These are phyloP conservation scores for Copsychus sechellarum DNA, from an alignment of 2,113 vertebrate species.

Conservation along the genomic window DNA sequence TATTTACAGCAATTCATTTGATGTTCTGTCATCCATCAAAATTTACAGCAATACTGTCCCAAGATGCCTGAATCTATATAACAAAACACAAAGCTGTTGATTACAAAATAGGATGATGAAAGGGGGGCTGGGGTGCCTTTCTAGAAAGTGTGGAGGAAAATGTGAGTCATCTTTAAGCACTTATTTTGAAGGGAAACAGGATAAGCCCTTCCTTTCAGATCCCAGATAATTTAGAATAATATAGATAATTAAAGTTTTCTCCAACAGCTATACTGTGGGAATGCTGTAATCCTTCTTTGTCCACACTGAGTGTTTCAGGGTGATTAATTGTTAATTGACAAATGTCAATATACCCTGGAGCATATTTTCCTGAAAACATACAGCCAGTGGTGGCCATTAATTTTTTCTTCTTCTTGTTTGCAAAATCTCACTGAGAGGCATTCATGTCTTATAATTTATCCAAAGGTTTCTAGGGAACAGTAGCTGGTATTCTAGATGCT, in stretches of 20 bases:
- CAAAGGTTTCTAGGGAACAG: neutral
- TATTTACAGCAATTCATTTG: conserved; percentile 68
- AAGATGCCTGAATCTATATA: conserved; percentile 28
- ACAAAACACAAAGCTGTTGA: conserved; percentile 42
- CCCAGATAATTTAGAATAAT: neutral
- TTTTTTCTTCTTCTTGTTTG: neutral
- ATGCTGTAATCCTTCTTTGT: neutral
- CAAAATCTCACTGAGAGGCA: neutral
- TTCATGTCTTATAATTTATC: neutral
- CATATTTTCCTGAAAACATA: neutral
- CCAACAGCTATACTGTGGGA: neutral
- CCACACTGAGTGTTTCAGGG: neutral
- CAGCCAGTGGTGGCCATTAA: neutral
- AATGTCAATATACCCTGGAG: neutral
- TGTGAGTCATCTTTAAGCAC: neutral
- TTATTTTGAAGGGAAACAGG: neutral
- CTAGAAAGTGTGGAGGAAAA: conserved; percentile 17
- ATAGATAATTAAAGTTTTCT: conserved; percentile 11
- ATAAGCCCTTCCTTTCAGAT: neutral
- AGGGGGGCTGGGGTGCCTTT: neutral
- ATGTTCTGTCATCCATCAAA: conserved; percentile 22
- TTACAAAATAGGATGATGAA: conserved; percentile 37
- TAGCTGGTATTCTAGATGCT: neutral
- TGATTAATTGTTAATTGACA: conserved; percentile 31
- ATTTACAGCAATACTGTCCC: conserved; percentile 26